Percentiles rank a stretch among this genome's conserved stretches.
Evolutionary conservation across 2,797 vertebrate genomes (phyloP).

Genomic region (Margarornis squamiger): DNA sequence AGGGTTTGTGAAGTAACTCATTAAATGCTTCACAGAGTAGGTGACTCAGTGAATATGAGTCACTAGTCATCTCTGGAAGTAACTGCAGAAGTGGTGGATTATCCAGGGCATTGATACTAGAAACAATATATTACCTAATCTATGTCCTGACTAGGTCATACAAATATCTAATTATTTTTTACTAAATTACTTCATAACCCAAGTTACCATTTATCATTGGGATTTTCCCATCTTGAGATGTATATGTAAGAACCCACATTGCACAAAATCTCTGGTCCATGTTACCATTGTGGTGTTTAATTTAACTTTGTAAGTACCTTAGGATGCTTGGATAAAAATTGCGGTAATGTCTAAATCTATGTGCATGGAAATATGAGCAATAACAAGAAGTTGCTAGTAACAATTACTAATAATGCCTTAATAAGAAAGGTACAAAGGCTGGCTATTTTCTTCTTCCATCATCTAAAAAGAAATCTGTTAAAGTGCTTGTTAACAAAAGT

Average conservation of each 20-base stretch:
- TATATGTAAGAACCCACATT: fast-evolving
- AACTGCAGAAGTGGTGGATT: neutral
- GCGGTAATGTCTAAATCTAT: neutral
- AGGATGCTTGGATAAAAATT: neutral
- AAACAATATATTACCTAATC: neutral
- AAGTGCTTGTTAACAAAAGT: neutral
- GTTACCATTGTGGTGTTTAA: neutral
- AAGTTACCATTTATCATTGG: neutral
- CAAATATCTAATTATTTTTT: neutral
- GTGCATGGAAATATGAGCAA: neutral
- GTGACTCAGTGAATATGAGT: neutral
- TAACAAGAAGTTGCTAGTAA: neutral
- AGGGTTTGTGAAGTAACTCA: neutral
- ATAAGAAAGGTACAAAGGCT: neutral
- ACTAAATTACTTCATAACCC: neutral
- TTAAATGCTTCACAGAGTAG: neutral
- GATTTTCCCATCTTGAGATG: neutral
- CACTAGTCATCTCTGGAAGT: neutral
- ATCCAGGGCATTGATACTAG: neutral
- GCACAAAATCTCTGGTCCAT: neutral
- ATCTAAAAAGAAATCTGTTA: neutral
- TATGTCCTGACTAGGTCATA: neutral
- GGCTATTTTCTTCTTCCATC: neutral
- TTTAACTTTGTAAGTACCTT: neutral
- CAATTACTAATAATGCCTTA: neutral